These are phyloP conservation scores for Frieseomelitta varia DNA, from an alignment of 1,140 invertebrate species.

Conservation along the genomic window DNA sequence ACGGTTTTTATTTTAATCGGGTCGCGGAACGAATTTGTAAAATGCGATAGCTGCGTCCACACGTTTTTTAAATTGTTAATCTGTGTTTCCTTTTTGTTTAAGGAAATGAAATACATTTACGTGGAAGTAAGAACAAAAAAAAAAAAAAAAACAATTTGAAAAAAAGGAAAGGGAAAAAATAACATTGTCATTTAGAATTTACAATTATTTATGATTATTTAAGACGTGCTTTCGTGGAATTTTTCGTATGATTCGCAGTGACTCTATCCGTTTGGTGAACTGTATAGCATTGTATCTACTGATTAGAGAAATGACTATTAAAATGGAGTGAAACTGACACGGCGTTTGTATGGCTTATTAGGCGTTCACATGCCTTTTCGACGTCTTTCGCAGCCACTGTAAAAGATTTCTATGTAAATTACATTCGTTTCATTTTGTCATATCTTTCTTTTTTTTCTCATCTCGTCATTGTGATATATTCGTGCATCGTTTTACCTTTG, in stretches of 20 bases:
- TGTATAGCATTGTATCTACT: conserved; percentile 56
- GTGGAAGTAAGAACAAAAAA: conserved; percentile 3
- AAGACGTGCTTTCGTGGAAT: conserved; percentile 44
- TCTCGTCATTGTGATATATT: conserved; percentile 8
- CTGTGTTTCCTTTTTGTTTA: conserved; percentile 32
- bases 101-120: conserved; percentile 16
- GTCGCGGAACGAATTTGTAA: neutral
- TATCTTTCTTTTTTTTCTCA: neutral
- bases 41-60: conserved; percentile 35
- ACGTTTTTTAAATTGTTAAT: conserved; percentile 35
- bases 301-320: conserved; percentile 46
- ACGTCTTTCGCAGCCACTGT: conserved; percentile 28
- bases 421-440: conserved; percentile 12
- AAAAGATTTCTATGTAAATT: conserved; percentile 11
- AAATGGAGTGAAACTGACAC: conserved; percentile 49
- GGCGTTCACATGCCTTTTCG: conserved; percentile 22
- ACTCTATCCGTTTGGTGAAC: conserved; percentile 37
- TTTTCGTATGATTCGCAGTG: conserved; percentile 36
- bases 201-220: conserved; percentile 51
- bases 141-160: neutral
- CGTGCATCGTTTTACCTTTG: neutral
- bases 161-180: neutral
- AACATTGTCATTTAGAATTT: conserved; percentile 21
- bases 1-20: neutral
- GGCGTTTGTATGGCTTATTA: conserved; percentile 48